A percentile compares a stretch with the other conserved stretches of the same genome.
phyloP scores from a whole-genome alignment of 2,113 vertebrate species.

The Azemiops feae region DNA sequence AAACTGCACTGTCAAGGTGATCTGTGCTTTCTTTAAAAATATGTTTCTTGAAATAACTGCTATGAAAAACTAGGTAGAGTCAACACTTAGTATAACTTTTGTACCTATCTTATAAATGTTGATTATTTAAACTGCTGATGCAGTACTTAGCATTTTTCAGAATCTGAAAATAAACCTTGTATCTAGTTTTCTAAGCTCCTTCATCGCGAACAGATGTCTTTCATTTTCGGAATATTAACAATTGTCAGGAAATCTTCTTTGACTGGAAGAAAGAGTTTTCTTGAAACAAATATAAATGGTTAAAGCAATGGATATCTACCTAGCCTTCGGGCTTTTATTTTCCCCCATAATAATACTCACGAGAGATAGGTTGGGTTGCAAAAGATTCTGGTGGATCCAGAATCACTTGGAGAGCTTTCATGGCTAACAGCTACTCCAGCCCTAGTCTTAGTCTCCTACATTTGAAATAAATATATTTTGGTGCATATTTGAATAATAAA shows the following conservation, averaged over 20 bases:
- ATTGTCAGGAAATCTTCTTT: neutral
- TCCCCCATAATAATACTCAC: neutral
- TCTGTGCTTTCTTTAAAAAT: neutral
- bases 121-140: neutral
- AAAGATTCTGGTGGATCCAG: neutral
- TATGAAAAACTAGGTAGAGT: neutral
- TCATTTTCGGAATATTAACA: neutral
- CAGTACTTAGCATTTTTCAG: neutral
- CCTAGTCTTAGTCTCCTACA: neutral
- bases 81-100: neutral
- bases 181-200: neutral
- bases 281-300: neutral
- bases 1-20: slow-evolving; percentile 23
- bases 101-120: neutral
- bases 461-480: neutral
- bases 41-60: neutral
- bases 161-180: slow-evolving; percentile 14
- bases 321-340: neutral
- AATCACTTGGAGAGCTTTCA: neutral
- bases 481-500: neutral
- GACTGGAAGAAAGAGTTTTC: neutral
- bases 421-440: neutral
- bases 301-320: neutral
- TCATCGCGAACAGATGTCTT: neutral
- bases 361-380: neutral